A percentile compares a stretch with the other conserved stretches of the same genome.
Conservation (phyloP, 2,888 invertebrate species). For the Machimus rusticus region DNA sequence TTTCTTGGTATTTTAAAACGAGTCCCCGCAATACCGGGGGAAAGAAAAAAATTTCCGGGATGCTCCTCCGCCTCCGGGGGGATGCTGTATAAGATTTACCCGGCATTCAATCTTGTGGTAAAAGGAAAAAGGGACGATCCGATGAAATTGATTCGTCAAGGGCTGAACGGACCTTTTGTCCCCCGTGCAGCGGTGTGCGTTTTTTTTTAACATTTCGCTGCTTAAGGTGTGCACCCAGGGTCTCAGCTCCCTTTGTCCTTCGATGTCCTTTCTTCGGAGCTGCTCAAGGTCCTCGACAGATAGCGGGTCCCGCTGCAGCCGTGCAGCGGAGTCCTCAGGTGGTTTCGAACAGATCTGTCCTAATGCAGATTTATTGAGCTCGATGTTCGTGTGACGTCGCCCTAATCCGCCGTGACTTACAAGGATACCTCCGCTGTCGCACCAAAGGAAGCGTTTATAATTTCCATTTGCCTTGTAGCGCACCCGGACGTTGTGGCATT, state of each 20-base stretch:
- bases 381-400: constrained; percentile 2
- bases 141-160: constrained; percentile 31
- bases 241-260: not conserved
- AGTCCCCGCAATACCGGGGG: not conserved
- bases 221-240: not conserved
- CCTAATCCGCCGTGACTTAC: constrained; percentile 19
- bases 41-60: not conserved
- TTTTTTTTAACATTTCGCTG: not conserved
- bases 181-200: not conserved
- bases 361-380: constrained; percentile 33
- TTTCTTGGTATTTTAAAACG: constrained; percentile 23
- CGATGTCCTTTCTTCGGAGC: not conserved
- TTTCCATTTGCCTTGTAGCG: not conserved
- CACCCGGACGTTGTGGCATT: not conserved
- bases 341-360: constrained; percentile 13
- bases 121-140: not conserved
- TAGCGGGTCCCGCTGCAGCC: not conserved
- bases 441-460: constrained; percentile 16
- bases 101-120: not conserved
- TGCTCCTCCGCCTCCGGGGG: not conserved
- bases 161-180: constrained; percentile 2
- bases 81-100: not conserved
- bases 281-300: not conserved
- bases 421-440: not conserved
- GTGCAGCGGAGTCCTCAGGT: not conserved